Conservation (phyloP, 2,113 vertebrate genomes). For the Tauraco erythrolophus region DNA sequence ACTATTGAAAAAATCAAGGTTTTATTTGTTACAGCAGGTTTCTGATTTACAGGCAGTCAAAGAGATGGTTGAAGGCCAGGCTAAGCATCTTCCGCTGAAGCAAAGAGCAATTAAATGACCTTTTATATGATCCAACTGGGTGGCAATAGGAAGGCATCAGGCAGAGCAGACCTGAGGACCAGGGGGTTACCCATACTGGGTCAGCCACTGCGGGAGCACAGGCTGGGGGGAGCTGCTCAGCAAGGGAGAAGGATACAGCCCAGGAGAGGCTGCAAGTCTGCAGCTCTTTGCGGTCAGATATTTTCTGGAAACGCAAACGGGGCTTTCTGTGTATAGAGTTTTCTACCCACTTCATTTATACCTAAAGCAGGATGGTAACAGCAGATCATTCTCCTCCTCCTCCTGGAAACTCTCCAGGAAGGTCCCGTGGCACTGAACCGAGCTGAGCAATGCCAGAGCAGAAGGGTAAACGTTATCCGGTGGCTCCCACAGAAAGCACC, state of each 20-base stretch:
- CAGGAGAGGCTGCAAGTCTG: background rate
- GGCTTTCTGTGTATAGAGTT: background rate
- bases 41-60: background rate
- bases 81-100: background rate
- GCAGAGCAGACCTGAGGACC: background rate
- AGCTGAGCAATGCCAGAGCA: background rate
- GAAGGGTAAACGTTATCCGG: background rate
- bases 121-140: background rate
- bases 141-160: background rate
- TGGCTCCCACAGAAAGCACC: background rate
- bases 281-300: background rate
- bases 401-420: fast-evolving
- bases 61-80: background rate
- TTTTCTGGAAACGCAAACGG: too few relatives aligned
- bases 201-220: background rate
- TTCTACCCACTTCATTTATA: background rate
- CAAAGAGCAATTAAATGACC: background rate
- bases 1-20: background rate
- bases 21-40: background rate
- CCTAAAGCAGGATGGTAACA: background rate
- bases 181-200: background rate
- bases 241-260: background rate
- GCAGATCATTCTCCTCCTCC: background rate
- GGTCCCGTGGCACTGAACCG: background rate
- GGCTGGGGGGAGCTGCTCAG: background rate